Evolutionary conservation across 2,113 vertebrate genomes (phyloP).

Genomic region (Bos javanicus): DNA sequence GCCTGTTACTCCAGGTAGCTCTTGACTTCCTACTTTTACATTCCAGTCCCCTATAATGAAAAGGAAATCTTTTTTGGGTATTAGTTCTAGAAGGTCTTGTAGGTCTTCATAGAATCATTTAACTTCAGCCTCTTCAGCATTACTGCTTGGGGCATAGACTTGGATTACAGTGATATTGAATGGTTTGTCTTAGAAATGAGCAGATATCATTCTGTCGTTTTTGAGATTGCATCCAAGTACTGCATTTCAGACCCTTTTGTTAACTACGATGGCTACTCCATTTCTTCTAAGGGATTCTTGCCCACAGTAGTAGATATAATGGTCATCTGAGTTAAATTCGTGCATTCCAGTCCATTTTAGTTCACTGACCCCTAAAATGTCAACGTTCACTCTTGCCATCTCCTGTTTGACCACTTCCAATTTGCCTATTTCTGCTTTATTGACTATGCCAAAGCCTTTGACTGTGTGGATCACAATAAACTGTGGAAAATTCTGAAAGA

Average conservation of each 20-base stretch:
- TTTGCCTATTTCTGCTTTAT: neutral
- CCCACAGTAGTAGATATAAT: neutral
- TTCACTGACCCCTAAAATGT: neutral
- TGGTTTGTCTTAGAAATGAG: neutral
- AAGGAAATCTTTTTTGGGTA: neutral
- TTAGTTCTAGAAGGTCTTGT: neutral
- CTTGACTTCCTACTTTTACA: neutral
- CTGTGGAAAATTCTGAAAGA: too few species aligned
- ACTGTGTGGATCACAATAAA: too few species aligned
- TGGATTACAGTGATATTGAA: neutral
- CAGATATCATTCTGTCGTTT: neutral
- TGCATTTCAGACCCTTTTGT: neutral
- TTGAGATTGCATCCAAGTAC: neutral
- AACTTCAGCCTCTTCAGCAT: neutral
- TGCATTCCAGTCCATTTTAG: neutral
- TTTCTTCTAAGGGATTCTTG: neutral
- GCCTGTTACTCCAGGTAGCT: neutral
- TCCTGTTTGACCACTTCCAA: neutral
- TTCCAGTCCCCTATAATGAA: neutral
- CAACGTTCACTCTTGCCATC: rapidly evolving
- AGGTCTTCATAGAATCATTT: neutral
- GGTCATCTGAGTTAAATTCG: neutral
- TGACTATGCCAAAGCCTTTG: too few species aligned
- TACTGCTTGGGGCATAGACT: neutral
- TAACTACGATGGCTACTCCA: neutral